Evolutionary conservation across 2,113 vertebrate species (phyloP).

Genomic region (Sciurus niger): DNA sequence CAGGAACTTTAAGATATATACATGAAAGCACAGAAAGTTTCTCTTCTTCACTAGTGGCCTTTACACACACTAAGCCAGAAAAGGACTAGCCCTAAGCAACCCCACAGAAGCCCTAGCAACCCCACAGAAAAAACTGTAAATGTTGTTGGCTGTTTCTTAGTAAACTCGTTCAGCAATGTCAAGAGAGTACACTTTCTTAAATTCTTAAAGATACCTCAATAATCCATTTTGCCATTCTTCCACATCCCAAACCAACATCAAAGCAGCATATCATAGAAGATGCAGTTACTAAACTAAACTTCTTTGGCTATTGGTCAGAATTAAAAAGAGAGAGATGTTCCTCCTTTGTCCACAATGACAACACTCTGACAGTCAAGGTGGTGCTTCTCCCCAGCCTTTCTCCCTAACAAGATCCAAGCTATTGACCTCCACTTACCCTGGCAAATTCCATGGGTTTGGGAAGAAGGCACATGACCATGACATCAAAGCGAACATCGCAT

Average conservation of each 20-base stretch:
- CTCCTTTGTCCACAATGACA: not conserved
- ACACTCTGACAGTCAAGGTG: not conserved
- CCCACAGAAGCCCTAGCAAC: not conserved
- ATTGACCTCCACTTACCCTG: constrained; percentile 91
- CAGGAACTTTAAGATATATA: not conserved
- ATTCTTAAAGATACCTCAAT: not conserved
- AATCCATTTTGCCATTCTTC: constrained; percentile 1
- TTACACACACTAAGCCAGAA: not conserved
- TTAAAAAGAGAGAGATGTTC: not conserved
- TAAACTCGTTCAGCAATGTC: not conserved
- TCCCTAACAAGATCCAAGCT: not conserved
- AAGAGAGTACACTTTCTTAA: constrained; percentile 27
- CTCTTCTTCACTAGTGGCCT: not conserved
- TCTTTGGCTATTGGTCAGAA: not conserved
- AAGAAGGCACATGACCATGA: constrained; percentile 99
- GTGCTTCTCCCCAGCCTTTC: not conserved
- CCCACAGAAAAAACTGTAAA: not conserved
- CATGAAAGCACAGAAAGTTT: not conserved
- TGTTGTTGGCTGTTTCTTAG: not conserved
- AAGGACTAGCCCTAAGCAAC: not conserved
- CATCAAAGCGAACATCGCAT: constrained; percentile 98
- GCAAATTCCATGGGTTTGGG: constrained; percentile 99
- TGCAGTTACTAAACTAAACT: not conserved
- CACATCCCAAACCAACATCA: not conserved
- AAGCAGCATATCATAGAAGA: not conserved